These are phyloP conservation scores for Martes martes DNA, from an alignment of 2,113 vertebrate species.

Conservation along the genomic window DNA sequence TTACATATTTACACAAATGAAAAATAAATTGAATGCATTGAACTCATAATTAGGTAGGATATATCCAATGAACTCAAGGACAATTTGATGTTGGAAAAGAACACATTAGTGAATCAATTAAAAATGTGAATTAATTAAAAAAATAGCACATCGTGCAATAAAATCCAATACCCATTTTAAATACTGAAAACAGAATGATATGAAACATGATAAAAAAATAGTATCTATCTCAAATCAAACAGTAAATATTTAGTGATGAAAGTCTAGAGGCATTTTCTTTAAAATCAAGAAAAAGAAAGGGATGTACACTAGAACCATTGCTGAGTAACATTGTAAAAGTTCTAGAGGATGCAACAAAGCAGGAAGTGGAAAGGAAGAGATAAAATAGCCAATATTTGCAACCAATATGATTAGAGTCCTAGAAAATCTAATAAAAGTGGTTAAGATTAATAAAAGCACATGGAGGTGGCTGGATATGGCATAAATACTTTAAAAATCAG, in stretches of 20 bases:
- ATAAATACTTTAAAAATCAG: conserved; percentile 1
- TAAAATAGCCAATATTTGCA: background rate
- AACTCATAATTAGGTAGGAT: background rate
- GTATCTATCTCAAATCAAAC: background rate
- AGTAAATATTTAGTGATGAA: background rate
- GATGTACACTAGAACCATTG: background rate
- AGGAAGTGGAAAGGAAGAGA: background rate
- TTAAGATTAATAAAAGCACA: background rate
- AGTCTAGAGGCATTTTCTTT: background rate
- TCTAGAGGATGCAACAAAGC: background rate
- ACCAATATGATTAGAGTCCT: background rate
- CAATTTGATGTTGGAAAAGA: background rate
- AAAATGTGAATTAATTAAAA: background rate
- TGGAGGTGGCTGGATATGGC: conserved; percentile 1
- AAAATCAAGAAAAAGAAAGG: background rate
- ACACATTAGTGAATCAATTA: no score
- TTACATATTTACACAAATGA: background rate
- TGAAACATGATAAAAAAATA: background rate
- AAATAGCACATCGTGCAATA: background rate
- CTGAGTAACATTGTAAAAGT: background rate
- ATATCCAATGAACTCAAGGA: background rate
- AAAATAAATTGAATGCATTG: background rate
- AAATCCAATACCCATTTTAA: background rate
- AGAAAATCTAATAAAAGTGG: background rate
- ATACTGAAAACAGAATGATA: background rate